phyloP scores from a whole-genome alignment of 1,140 invertebrate species.

The Drosophila nasuta region DNA sequence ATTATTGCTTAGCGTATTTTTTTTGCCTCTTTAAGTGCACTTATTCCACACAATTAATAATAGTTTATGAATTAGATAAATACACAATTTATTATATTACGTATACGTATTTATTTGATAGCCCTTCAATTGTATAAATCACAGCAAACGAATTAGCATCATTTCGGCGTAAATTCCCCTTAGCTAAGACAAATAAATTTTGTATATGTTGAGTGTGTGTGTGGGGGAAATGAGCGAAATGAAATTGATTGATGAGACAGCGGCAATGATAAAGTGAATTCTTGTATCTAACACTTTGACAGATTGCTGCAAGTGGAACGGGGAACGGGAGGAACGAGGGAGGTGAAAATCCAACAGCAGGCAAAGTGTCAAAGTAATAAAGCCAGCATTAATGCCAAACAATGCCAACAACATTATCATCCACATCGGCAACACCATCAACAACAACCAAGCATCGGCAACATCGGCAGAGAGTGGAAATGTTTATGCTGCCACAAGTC shows the following conservation, averaged over 20 bases:
- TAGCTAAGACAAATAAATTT: conserved; percentile 38
- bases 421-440: not conserved
- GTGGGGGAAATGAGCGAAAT: conserved; percentile 55
- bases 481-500: conserved; percentile 58
- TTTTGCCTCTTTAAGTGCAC: not conserved
- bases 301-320: conserved; percentile 53
- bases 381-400: conserved; percentile 48
- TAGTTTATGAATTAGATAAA: not conserved
- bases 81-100: conserved; percentile 27
- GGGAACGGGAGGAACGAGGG: not conserved
- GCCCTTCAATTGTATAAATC: conserved; percentile 30
- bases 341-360: conserved; percentile 49
- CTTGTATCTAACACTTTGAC: conserved; percentile 73
- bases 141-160: conserved; percentile 24
- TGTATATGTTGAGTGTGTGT: conserved; percentile 44
- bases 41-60: conserved; percentile 1
- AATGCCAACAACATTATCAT: conserved; percentile 56
- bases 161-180: not conserved
- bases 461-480: conserved; percentile 14
- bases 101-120: conserved; percentile 13
- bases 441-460: not conserved
- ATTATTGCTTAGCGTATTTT: not conserved
- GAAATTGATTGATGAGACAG: conserved; percentile 77
- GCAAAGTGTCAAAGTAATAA: conserved; percentile 64
- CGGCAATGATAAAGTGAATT: conserved; percentile 24